Percentiles rank a stretch among this genome's conserved stretches.
These are phyloP conservation scores for Colletes latitarsis DNA, from an alignment of 1,140 invertebrate genomes.

Conservation along the genomic window DNA sequence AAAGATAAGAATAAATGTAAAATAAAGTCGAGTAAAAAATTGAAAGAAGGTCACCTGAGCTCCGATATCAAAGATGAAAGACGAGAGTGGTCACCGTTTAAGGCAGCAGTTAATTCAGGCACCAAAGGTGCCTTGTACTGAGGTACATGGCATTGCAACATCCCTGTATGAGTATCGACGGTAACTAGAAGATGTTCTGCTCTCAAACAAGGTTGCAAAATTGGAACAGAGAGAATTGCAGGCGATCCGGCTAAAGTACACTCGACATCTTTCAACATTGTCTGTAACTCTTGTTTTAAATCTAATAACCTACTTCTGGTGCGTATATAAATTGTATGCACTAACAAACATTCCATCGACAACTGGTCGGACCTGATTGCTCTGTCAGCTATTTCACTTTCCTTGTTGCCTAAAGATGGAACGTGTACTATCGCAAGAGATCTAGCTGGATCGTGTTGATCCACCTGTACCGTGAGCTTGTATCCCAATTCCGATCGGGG, in stretches of 20 bases:
- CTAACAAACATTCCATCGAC: constrained; percentile 96
- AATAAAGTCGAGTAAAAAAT: neutral
- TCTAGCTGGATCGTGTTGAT: constrained; percentile 89
- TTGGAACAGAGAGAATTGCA: constrained; percentile 93
- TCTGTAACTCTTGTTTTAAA: constrained; percentile 90
- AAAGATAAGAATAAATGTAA: neutral
- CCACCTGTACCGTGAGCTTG: constrained; percentile 93
- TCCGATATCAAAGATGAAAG: constrained; percentile 87
- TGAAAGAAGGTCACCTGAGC: constrained; percentile 80
- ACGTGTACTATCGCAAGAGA: constrained; percentile 93
- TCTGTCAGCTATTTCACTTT: constrained; percentile 89
- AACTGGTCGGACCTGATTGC: constrained; percentile 93
- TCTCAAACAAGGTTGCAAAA: constrained; percentile 92
- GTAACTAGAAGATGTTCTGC: constrained; percentile 95
- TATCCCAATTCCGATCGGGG: constrained; percentile 93
- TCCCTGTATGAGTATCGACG: constrained; percentile 96
- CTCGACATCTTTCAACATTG: constrained; percentile 88
- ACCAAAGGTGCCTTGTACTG: constrained; percentile 92
- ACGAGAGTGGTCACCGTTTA: constrained; percentile 89
- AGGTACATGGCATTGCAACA: constrained; percentile 93
- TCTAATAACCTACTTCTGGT: constrained; percentile 91
- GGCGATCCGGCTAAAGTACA: constrained; percentile 90
- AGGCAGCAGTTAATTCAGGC: constrained; percentile 89
- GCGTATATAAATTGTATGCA: constrained; percentile 97
- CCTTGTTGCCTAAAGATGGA: constrained; percentile 90